Evolutionary conservation across 2,888 invertebrate species (phyloP).

Genomic region (Polydesmus complanatus): DNA sequence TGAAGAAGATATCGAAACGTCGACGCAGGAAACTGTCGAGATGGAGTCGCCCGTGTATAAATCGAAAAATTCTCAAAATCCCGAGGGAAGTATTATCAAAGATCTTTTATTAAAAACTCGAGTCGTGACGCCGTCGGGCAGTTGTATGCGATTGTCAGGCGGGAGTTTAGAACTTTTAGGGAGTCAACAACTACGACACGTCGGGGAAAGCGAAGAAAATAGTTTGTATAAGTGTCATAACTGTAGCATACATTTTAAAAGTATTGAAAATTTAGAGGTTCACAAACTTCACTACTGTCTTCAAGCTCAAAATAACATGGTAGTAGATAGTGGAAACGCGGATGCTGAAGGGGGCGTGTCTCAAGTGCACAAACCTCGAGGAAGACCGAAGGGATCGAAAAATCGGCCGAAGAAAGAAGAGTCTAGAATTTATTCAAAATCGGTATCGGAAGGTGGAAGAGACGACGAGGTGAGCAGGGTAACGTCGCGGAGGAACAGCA

Average conservation of each 20-base stretch:
- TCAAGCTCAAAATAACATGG: conserved; percentile 5
- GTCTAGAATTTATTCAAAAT: conserved; percentile 4
- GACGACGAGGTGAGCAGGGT: not conserved
- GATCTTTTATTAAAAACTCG: conserved; percentile 53
- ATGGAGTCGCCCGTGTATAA: conserved; percentile 1
- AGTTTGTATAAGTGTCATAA: conserved; percentile 42
- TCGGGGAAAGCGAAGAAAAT: not conserved
- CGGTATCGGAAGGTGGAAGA: not conserved
- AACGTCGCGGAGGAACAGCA: not conserved
- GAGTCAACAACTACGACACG: not conserved
- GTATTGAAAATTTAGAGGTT: conserved; percentile 62
- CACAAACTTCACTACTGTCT: conserved; percentile 70
- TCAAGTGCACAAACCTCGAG: conserved; percentile 24
- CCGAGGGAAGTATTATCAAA: conserved; percentile 47
- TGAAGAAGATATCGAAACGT: not conserved
- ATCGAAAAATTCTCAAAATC: conserved; percentile 43
- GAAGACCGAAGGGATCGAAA: conserved; percentile 27
- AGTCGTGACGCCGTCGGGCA: not conserved
- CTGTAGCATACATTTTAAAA: conserved; percentile 64
- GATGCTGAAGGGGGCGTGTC: not conserved
- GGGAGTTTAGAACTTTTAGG: conserved; percentile 2
- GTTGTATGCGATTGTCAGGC: conserved; percentile 1
- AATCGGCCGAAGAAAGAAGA: conserved; percentile 21
- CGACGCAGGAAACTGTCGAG: not conserved
- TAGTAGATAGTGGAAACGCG: not conserved